Evolutionary conservation across 1,140 invertebrate genomes (phyloP).

Genomic region (Armadillidium nasatum): DNA sequence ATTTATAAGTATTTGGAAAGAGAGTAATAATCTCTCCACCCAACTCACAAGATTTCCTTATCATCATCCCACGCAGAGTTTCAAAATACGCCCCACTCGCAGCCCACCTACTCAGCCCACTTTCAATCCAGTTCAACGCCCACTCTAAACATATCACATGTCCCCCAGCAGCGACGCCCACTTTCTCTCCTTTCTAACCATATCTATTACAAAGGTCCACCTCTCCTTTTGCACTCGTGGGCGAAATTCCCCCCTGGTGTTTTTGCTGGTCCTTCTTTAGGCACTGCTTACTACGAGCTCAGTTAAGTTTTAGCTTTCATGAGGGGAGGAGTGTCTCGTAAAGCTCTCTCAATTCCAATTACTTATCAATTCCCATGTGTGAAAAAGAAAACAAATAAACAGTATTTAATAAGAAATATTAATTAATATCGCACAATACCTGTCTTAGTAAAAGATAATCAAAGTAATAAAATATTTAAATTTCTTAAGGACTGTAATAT

Average conservation of each 20-base stretch:
- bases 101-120: constrained; percentile 4
- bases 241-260: background rate
- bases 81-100: background rate
- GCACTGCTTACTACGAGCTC: background rate
- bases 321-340: background rate
- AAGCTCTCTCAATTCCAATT: background rate
- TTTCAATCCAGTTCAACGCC: constrained; percentile 2
- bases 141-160: constrained; percentile 3
- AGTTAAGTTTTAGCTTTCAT: background rate
- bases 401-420: too few relatives aligned
- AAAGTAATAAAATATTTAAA: too few relatives aligned
- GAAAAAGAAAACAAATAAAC: too few relatives aligned
- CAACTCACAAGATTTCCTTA: background rate
- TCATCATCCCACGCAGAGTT: background rate
- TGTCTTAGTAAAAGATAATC: too few relatives aligned
- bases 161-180: constrained; percentile 2
- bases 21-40: background rate
- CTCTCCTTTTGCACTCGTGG: background rate
- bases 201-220: background rate
- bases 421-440: too few relatives aligned
- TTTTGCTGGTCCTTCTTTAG: background rate
- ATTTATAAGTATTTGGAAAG: too few relatives aligned
- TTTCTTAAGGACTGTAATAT: too few relatives aligned
- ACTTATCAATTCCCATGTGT: too few relatives aligned
- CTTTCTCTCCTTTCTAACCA: constrained; percentile 12